Base-by-base conservation (phyloP, 2,113 vertebrate genomes). In the Piaya cayana region DNA sequence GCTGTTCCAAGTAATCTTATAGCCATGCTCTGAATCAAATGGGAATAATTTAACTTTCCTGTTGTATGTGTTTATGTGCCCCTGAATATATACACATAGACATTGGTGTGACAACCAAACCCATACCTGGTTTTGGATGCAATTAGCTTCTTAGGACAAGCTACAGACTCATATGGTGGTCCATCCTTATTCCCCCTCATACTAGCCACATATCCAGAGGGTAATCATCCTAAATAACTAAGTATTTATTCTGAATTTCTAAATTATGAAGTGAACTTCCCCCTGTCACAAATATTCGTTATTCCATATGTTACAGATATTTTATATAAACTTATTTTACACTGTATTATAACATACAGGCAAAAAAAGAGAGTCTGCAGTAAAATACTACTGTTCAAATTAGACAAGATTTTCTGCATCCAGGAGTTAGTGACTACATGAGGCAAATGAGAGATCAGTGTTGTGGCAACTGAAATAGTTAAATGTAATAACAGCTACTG, bases 231-330 rank as follows among this genome's bases (percentile, higher is more conserved):
- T 80, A 58, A 94, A 42, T 42, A 71, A 55, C 39, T 49, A 86
- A 20, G 9, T 88, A 69, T 59, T 86, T 59, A 87, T 26, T 59
- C 50, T 63, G 42, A 58, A 59, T 65, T 92, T 86, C 37, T 37
- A 67, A 76, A 30, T 34, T 62, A 89, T 32, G 42, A 78, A 76
- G 8, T 26, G 34, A 88, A 53, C 14, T 16, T 42, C 15, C 39
- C 76, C 75, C 30, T 19, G 56, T 52, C 65, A 60, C 43, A 95
- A 87, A 89, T 22, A 78, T 36, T 71, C 53, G 79, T 49, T 53
- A 22, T 78, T 43, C 20, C 13, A 47, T 22, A 49, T 5, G 3
- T 16, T 74, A n/a, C 2, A 36, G 30, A 25, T 70, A 60, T 45
- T 87, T 42, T 60, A 56, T 19, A 60, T 6, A 82, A 36, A 32